phyloP scores from a whole-genome alignment of 2,113 vertebrate genomes.

The Peromyscus leucopus region DNA sequence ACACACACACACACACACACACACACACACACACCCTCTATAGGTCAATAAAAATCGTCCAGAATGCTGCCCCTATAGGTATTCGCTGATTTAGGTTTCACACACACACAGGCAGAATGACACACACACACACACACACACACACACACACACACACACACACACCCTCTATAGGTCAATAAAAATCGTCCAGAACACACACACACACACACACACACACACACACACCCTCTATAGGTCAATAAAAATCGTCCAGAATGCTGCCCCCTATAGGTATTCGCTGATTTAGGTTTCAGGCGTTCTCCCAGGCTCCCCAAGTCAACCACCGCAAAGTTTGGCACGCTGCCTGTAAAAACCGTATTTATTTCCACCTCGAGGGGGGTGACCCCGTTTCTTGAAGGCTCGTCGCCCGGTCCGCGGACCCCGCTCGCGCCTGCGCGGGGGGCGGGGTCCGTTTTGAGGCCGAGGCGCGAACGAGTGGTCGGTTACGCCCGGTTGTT shows the following conservation, averaged over 20 bases:
- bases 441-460: fast-evolving
- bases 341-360: background rate
- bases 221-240: background rate
- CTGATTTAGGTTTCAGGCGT: background rate
- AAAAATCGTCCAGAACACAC: background rate
- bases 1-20: too few relatives aligned
- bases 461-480: background rate
- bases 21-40: background rate
- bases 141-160: too few relatives aligned
- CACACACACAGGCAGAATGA: too few relatives aligned
- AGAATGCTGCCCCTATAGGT: too few relatives aligned
- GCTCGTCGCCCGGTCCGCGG: background rate
- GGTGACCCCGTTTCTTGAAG: background rate
- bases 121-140: too few relatives aligned
- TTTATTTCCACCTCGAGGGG: background rate
- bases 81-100: too few relatives aligned
- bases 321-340: background rate
- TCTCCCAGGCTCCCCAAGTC: background rate
- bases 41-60: background rate
- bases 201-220: too few relatives aligned
- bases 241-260: background rate
- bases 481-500: background rate
- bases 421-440: background rate
- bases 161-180: background rate
- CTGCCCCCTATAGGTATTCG: background rate